Percentiles rank a stretch among this genome's conserved stretches.
phyloP scores from a whole-genome alignment of 2,888 invertebrate genomes.

The Formica aserva region DNA sequence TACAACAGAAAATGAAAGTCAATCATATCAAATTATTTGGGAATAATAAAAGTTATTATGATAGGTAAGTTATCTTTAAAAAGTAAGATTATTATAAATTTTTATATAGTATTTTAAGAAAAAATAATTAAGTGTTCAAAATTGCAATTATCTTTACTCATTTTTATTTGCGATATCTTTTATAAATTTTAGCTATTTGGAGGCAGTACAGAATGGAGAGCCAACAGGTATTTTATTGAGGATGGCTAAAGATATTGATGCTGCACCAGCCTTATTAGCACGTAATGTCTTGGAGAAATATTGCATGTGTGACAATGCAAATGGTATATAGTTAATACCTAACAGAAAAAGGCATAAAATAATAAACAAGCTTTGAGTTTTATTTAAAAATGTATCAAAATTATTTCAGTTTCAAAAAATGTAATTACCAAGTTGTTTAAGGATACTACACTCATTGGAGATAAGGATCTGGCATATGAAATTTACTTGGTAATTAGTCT shows the following conservation, averaged over 20 bases:
- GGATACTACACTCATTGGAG: conserved; percentile 91
- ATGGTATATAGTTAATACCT: conserved; percentile 62
- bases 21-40: conserved; percentile 88
- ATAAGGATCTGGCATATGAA: conserved; percentile 91
- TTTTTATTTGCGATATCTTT: neutral
- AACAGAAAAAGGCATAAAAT: neutral
- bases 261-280: conserved; percentile 88
- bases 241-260: conserved; percentile 87
- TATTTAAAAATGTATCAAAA: neutral
- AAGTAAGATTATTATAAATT: neutral
- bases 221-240: conserved; percentile 88
- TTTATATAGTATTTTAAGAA: neutral
- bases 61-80: conserved; percentile 83
- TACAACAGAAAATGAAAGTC: conserved; percentile 89
- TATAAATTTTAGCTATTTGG: conserved; percentile 66
- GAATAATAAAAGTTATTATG: conserved; percentile 87
- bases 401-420: conserved; percentile 86
- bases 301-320: conserved; percentile 80
- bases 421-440: conserved; percentile 88
- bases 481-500: conserved; percentile 89
- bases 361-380: conserved; percentile 84
- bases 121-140: conserved; percentile 14
- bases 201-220: conserved; percentile 85
- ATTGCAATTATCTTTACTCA: conserved; percentile 31
- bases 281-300: conserved; percentile 88